Conservation (phyloP, 2,113 vertebrate species). For the Abramis brama region DNA sequence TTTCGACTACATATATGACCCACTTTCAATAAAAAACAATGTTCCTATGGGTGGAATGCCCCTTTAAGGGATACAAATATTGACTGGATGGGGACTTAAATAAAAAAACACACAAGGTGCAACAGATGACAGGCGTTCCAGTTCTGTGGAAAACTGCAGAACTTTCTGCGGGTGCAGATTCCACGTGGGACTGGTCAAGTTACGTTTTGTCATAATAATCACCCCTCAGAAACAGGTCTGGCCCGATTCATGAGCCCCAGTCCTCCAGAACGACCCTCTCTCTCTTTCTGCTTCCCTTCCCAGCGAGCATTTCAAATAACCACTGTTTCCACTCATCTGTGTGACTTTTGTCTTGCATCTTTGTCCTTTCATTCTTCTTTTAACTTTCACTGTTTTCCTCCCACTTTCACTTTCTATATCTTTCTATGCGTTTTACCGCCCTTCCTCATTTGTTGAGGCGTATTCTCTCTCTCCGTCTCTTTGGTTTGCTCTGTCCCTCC, state of each 20-base stretch:
- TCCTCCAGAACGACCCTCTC: background rate
- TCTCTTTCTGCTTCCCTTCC: background rate
- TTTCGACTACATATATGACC: too few species aligned
- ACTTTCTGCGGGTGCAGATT: background rate
- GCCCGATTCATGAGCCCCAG: background rate
- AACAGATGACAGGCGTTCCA: background rate
- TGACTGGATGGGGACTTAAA: too few species aligned
- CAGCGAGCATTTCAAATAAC: background rate
- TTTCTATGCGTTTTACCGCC: background rate
- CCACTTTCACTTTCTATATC: background rate
- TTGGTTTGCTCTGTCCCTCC: background rate
- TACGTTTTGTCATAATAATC: background rate
- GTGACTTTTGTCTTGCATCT: background rate
- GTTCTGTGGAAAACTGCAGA: background rate
- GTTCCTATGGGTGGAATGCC: too few species aligned
- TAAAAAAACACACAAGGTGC: too few species aligned
- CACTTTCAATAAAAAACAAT: too few species aligned
- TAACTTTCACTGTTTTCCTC: background rate
- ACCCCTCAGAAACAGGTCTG: background rate
- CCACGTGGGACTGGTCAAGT: background rate
- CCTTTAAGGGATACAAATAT: too few species aligned
- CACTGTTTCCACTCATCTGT: background rate
- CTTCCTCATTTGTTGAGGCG: background rate
- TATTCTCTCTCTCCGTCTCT: conserved; percentile 17
- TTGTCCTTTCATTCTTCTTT: conserved; percentile 10